Evolutionary conservation across 1,140 invertebrate species (phyloP).

Genomic region (Phthorimaea operculella): DNA sequence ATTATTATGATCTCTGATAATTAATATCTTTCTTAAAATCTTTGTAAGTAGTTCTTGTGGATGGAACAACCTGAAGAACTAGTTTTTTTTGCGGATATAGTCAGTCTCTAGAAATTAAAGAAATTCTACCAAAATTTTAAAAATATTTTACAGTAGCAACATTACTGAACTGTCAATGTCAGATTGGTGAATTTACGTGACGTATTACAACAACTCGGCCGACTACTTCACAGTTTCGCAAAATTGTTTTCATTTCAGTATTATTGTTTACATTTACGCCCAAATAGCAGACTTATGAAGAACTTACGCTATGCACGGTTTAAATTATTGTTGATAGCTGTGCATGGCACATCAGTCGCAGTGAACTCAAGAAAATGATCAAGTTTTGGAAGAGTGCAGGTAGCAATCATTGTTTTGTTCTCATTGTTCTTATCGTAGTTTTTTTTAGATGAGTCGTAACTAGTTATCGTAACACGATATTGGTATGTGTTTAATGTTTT

Average conservation of each 20-base stretch:
- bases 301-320: conserved; percentile 20
- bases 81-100: no score
- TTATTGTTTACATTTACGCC: conserved; percentile 40
- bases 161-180: neutral
- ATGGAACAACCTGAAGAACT: no score
- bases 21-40: no score
- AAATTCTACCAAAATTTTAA: no score
- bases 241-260: conserved; percentile 18
- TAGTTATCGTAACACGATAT: neutral
- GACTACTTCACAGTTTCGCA: neutral
- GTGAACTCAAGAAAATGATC: conserved; percentile 37
- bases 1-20: no score
- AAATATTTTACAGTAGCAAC: neutral
- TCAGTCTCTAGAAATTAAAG: no score
- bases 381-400: conserved; percentile 66
- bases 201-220: neutral
- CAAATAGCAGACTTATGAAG: conserved; percentile 28
- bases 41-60: no score
- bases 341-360: neutral
- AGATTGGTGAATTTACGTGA: neutral
- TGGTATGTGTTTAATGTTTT: conserved; percentile 17
- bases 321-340: neutral
- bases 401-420: conserved; percentile 16
- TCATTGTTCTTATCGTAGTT: neutral
- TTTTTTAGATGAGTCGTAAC: neutral